Percentiles rank a stretch among this genome's conserved stretches.
Evolutionary conservation across 2,888 invertebrate species (phyloP).

Genomic region (Oscheius sp.): DNA sequence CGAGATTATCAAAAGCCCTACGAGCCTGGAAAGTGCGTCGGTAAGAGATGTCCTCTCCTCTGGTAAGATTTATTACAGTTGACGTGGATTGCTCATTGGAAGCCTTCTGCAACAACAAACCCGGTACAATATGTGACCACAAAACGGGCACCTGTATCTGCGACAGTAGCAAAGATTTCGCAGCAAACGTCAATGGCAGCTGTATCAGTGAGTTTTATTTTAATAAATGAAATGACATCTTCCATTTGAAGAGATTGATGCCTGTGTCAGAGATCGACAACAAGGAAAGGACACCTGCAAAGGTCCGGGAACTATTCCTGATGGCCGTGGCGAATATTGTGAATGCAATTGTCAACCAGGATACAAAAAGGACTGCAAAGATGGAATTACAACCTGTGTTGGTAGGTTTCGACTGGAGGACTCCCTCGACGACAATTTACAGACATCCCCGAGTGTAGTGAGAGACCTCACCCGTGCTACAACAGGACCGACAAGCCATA

Average conservation of each 20-base stretch:
- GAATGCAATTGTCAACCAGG: conserved; percentile 22
- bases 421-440: background rate
- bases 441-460: conserved; percentile 30
- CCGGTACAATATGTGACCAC: background rate
- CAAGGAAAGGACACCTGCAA: background rate
- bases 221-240: too few species aligned
- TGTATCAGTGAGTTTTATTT: background rate
- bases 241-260: conserved; percentile 1
- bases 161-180: background rate
- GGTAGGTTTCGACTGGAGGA: background rate
- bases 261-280: background rate
- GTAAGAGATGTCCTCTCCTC: background rate
- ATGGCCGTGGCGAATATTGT: conserved; percentile 19
- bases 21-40: background rate
- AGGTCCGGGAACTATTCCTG: background rate
- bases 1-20: background rate
- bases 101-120: background rate
- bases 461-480: conserved; percentile 10
- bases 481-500: background rate
- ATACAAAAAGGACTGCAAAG: conserved; percentile 15
- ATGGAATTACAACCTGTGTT: background rate
- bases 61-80: background rate
- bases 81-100: background rate
- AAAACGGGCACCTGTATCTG: background rate
- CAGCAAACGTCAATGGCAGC: background rate